Evolutionary conservation across 2,888 invertebrate species (phyloP).

Genomic region (Clanis bilineata): DNA sequence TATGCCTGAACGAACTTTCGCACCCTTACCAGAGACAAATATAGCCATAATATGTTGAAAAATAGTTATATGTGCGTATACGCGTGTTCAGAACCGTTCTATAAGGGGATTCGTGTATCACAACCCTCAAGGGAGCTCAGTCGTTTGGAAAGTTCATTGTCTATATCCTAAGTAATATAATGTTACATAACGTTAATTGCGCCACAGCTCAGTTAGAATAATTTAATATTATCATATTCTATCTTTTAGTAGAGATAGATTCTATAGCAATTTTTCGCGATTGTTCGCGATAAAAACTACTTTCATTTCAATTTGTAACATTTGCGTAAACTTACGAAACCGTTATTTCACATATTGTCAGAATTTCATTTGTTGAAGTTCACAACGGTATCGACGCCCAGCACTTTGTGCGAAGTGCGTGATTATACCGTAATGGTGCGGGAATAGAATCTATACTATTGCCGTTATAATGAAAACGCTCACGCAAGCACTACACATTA

Average conservation of each 20-base stretch:
- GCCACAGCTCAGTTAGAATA: background rate
- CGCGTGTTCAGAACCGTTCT: background rate
- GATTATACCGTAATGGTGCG: constrained; percentile 54
- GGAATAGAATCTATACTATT: constrained; percentile 51
- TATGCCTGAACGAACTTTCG: constrained; percentile 54
- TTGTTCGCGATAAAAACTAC: too few relatives aligned
- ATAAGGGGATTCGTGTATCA: background rate
- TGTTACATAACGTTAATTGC: background rate
- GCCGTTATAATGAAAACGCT: constrained; percentile 56
- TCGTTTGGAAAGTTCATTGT: background rate
- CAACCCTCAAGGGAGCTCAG: background rate
- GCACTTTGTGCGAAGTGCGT: constrained; percentile 54
- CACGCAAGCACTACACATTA: constrained; percentile 52
- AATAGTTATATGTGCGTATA: background rate
- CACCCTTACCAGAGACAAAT: constrained; percentile 48
- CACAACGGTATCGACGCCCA: constrained; percentile 44
- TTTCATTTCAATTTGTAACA: too few relatives aligned
- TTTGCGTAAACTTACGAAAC: background rate
- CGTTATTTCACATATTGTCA: background rate
- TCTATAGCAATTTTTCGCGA: too few relatives aligned
- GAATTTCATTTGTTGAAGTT: constrained; percentile 32
- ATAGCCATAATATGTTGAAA: constrained; percentile 33
- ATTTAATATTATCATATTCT: background rate
- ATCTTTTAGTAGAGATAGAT: background rate
- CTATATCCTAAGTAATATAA: background rate